Base-by-base conservation (phyloP, 2,888 invertebrate species). In the Odontomyia ornata region DNA sequence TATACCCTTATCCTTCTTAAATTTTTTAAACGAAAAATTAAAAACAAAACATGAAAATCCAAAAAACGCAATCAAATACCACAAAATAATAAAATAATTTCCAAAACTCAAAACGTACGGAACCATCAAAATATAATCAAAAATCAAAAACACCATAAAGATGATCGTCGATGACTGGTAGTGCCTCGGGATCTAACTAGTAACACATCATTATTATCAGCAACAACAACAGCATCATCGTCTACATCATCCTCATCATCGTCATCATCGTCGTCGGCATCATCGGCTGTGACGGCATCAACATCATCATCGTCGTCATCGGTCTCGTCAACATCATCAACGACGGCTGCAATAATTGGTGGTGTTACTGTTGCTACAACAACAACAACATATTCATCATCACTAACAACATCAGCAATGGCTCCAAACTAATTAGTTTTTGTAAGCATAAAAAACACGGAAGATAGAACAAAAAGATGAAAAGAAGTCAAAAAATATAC, bases 81-180 rank as follows among this genome's bases (percentile, higher is more conserved):
- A n/a, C n/a, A n/a, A 52, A 52, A 52, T 15, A 52, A 52, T 4
- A 52, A 52, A 4, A 52, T 52, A 52, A 52, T 9, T 15, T n/a
- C 52, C 4, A n/a, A 4, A 52, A 52, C 4, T 52, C 4, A 52
- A 36, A 36, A 36, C 9, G 9, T 5, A 36, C 36, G 9, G 5
- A 5, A 36, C 36, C 36, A 36, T 36, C 36, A 9, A 36, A 9
- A 52, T 4, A 52, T 9, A 4, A 52, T 4, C 15, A n/a, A 52
- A 4, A 52, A 52, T 43, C 15, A 52, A 52, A 3, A n/a, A 52
- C 18, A 52, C 4, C 4, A 52, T 18, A 76, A 75, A 86, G 86
- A 86, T 79, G 86, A 86, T 83, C 86, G 86, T 80, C 86, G 86
- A 86, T 86, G 86, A 86, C 86, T 86, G 84, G 84, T 83, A 84